Conservation (phyloP, 1,140 invertebrate species). For the Cydia fagiglandana region DNA sequence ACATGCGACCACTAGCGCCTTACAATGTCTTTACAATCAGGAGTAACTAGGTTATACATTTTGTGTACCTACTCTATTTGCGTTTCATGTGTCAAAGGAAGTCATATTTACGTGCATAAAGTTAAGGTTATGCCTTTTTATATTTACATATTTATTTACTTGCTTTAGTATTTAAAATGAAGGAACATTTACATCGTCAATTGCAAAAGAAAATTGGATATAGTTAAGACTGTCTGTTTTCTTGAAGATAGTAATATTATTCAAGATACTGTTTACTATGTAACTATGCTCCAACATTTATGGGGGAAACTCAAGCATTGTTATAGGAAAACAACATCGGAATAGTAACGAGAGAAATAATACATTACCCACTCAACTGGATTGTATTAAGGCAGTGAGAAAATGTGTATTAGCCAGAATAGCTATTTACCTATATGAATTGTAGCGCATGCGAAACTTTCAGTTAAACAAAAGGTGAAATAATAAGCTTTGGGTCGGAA, state of each 20-base stretch:
- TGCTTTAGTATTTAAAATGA: not conserved
- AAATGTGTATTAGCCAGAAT: conserved; percentile 24
- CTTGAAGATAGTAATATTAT: conserved; percentile 15
- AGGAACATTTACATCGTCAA: not conserved
- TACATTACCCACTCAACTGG: conserved; percentile 44
- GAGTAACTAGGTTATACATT: too few species aligned
- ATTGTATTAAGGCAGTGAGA: conserved; percentile 31
- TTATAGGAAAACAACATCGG: conserved; percentile 24
- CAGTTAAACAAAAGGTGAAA: not conserved
- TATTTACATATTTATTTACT: too few species aligned
- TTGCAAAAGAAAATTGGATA: not conserved
- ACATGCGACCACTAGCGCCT: not conserved
- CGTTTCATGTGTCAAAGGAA: too few species aligned
- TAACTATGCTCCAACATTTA: conserved; percentile 14
- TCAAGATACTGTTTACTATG: conserved; percentile 6
- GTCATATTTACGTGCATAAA: too few species aligned
- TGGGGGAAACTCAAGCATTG: conserved; percentile 1
- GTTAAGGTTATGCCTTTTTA: too few species aligned
- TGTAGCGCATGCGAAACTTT: not conserved
- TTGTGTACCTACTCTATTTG: too few species aligned
- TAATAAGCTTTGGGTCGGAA: not conserved
- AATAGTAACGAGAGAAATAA: conserved; percentile 47
- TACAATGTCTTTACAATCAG: too few species aligned
- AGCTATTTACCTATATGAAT: not conserved
- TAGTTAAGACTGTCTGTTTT: not conserved